These are phyloP conservation scores for Drosophila oshimai DNA, from an alignment of 1,140 invertebrate species.

Conservation along the genomic window DNA sequence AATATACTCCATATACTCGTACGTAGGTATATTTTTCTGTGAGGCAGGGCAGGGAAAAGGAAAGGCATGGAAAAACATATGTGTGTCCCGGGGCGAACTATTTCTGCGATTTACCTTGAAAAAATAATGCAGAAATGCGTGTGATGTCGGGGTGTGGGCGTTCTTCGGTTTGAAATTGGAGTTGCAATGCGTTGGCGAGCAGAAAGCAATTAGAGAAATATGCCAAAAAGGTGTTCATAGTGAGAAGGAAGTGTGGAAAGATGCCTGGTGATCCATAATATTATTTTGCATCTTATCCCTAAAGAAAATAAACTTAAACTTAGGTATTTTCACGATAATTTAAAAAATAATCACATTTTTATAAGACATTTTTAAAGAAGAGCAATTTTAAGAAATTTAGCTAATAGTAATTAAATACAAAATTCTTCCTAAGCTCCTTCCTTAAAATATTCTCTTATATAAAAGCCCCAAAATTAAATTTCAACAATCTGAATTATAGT, in stretches of 20 bases:
- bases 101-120: constrained; percentile 77
- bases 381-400: too few species aligned
- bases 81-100: constrained; percentile 57
- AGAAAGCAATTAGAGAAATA: constrained; percentile 38
- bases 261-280: not conserved
- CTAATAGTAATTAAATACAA: too few species aligned
- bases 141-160: constrained; percentile 38
- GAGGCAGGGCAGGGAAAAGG: constrained; percentile 22
- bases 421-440: too few species aligned
- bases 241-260: not conserved
- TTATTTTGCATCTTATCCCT: not conserved
- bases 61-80: constrained; percentile 34
- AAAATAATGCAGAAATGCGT: constrained; percentile 51
- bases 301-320: too few species aligned
- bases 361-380: too few species aligned
- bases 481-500: not conserved
- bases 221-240: constrained; percentile 14
- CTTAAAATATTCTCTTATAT: too few species aligned
- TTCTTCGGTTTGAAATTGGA: constrained; percentile 23
- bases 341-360: too few species aligned
- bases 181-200: constrained; percentile 14
- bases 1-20: too few species aligned
- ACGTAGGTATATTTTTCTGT: constrained; percentile 46
- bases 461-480: constrained; percentile 1
- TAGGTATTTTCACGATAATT: too few species aligned